A percentile compares a stretch with the other conserved stretches of the same genome.
phyloP scores from a whole-genome alignment of 2,113 vertebrate genomes.

The Odocoileus hemionus region DNA sequence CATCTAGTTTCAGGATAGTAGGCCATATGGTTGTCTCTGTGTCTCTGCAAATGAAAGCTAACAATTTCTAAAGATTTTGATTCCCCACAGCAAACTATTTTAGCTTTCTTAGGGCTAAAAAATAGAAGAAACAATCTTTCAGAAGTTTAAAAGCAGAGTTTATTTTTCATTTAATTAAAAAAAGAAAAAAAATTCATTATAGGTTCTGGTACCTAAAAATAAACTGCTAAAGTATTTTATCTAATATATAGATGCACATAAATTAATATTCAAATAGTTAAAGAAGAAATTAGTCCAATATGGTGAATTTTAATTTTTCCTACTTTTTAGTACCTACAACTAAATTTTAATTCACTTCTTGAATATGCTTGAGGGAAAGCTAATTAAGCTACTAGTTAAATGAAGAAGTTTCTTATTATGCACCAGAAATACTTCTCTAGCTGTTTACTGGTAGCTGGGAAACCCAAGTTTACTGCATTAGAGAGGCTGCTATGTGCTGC shows the following conservation, averaged over 20 bases:
- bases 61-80: neutral
- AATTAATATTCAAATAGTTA: neutral
- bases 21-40: neutral
- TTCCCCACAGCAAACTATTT: neutral
- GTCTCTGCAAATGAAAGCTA: neutral
- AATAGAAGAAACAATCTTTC: neutral
- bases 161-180: neutral
- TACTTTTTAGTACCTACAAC: neutral
- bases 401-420: neutral
- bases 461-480: rapidly evolving
- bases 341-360: neutral
- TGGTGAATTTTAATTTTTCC: neutral
- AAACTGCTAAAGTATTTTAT: neutral
- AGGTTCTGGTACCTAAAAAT: neutral
- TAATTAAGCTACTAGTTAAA: neutral
- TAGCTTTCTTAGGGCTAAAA: neutral
- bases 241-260: neutral
- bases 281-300: neutral
- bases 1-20: neutral
- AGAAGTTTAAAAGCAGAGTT: neutral
- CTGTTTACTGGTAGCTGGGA: neutral
- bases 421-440: neutral
- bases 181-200: neutral
- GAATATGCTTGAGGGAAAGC: neutral
- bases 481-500: neutral